Conservation (phyloP, 2,797 vertebrate species). For the Kryptopterus vitreolus region DNA sequence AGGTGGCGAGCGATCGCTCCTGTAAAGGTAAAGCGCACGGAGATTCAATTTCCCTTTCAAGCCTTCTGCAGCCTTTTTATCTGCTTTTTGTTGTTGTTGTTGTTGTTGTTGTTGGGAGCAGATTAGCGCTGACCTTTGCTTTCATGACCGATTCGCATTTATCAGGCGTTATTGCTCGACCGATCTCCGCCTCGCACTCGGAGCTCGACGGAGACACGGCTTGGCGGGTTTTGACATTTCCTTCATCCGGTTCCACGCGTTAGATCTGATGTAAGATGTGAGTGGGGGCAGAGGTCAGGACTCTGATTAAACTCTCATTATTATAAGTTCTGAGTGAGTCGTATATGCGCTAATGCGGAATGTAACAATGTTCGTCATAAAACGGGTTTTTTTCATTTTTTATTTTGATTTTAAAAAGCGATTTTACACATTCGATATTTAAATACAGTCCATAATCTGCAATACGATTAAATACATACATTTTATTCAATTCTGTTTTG, state of each 20-base stretch:
- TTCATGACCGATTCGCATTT: conserved; percentile 60
- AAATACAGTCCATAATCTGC: too few species aligned
- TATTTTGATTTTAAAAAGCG: too few species aligned
- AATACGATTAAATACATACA: too few species aligned
- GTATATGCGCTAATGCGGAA: neutral
- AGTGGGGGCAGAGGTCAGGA: conserved; percentile 10
- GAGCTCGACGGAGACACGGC: neutral
- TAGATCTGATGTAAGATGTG: neutral
- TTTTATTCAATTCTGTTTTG: too few species aligned
- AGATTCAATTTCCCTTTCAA: conserved; percentile 29
- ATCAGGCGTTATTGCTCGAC: conserved; percentile 61
- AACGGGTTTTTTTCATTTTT: too few species aligned
- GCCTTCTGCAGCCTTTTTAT: conserved; percentile 57
- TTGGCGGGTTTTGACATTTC: neutral
- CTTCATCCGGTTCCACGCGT: neutral
- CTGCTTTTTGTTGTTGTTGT: conserved; percentile 61
- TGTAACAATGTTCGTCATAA: too few species aligned
- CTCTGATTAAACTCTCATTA: neutral
- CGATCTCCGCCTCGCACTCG: conserved; percentile 32
- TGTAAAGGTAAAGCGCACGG: neutral
- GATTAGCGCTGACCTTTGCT: conserved; percentile 68
- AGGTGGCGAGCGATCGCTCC: neutral
- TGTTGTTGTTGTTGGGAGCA: conserved; percentile 61
- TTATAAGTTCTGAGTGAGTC: neutral
- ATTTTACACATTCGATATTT: too few species aligned